phyloP scores from a whole-genome alignment of 2,113 vertebrate genomes.

The Bufo gargarizans region DNA sequence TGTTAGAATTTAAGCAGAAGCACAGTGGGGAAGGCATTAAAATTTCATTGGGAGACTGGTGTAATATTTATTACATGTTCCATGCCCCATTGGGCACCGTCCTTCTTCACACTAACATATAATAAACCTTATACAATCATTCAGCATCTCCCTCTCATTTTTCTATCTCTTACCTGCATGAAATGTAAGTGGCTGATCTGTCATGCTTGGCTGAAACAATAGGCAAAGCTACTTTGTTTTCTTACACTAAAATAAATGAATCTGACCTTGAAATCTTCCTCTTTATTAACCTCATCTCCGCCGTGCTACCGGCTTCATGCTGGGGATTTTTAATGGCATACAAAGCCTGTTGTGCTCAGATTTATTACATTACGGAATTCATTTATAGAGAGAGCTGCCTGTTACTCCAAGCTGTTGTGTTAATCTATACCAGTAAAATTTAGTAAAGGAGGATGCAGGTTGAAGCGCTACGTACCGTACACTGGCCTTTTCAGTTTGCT shows the following conservation, averaged over 20 bases:
- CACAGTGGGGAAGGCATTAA: constrained; percentile 39
- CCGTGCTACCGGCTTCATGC: background rate
- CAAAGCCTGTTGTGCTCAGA: background rate
- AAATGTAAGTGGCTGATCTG: constrained; percentile 39
- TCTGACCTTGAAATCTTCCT: constrained; percentile 35
- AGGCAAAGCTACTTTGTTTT: constrained; percentile 20
- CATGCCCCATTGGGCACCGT: constrained; percentile 49
- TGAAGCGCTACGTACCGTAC: background rate
- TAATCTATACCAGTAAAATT: background rate
- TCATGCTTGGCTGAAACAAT: constrained; percentile 40
- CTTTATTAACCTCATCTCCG: constrained; percentile 35
- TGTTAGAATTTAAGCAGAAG: constrained; percentile 37
- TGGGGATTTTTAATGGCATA: background rate
- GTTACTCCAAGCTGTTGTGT: background rate
- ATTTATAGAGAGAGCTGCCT: background rate
- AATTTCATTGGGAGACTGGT: constrained; percentile 40
- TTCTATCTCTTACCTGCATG: constrained; percentile 16
- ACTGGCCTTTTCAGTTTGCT: no score
- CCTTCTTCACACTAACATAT: constrained; percentile 25
- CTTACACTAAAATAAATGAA: constrained; percentile 32
- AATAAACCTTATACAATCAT: constrained; percentile 42
- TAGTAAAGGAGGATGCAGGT: background rate
- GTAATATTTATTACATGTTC: constrained; percentile 54
- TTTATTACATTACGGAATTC: background rate
- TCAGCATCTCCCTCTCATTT: constrained; percentile 30